These are phyloP conservation scores for Deroplatys truncata DNA, from an alignment of 2,888 invertebrate species.

Conservation along the genomic window DNA sequence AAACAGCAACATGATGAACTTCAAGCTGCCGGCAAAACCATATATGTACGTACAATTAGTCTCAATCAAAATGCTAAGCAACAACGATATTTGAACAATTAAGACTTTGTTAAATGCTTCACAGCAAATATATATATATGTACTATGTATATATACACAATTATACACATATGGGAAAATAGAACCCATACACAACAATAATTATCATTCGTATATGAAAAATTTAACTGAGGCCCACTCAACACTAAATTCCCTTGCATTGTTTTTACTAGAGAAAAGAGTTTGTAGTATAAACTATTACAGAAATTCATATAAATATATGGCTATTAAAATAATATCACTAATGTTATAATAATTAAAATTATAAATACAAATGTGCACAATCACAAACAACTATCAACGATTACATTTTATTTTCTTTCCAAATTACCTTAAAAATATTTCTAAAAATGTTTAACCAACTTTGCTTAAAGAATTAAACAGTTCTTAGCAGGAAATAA, in stretches of 20 bases:
- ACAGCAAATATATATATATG: neutral
- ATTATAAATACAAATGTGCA: conserved; percentile 1
- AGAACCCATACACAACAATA: neutral
- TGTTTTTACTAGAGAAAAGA: neutral
- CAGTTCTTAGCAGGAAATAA: neutral
- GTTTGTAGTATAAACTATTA: neutral
- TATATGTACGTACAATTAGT: neutral
- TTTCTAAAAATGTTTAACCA: neutral
- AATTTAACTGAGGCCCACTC: neutral
- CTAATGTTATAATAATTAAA: neutral
- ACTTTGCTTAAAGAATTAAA: neutral
- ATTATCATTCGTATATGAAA: neutral
- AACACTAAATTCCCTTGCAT: neutral
- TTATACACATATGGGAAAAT: neutral
- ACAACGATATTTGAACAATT: neutral
- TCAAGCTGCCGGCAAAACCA: neutral
- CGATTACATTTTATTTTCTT: neutral
- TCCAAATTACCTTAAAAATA: neutral
- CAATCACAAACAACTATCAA: neutral
- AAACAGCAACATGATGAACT: neutral
- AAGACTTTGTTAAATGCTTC: neutral
- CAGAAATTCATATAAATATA: neutral
- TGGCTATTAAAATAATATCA: neutral
- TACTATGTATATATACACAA: neutral
- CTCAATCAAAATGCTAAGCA: neutral